These are phyloP conservation scores for Chrysotoxum bicinctum DNA, from an alignment of 2,888 invertebrate genomes.

Conservation along the genomic window DNA sequence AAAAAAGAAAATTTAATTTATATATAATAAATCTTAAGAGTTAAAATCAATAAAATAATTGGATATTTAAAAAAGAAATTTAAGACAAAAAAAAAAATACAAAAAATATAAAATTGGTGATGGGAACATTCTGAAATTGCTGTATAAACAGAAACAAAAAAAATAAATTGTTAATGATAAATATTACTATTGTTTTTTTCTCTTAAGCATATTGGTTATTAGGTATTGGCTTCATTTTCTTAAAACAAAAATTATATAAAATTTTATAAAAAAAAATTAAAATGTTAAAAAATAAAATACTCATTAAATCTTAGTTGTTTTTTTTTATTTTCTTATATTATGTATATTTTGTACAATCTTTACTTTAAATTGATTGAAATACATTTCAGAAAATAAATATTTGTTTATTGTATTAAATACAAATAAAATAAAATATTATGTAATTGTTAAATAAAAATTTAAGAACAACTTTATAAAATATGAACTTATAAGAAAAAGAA, in stretches of 20 bases:
- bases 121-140: slow-evolving; percentile 53
- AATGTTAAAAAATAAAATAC: slow-evolving; percentile 58
- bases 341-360: slow-evolving; percentile 49
- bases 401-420: slow-evolving; percentile 50
- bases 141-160: slow-evolving; percentile 46
- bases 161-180: slow-evolving; percentile 33
- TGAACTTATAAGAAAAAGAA: slow-evolving; percentile 42
- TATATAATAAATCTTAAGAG: slow-evolving; percentile 69
- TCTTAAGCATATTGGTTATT: slow-evolving; percentile 60
- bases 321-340: slow-evolving; percentile 58
- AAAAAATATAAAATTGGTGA: slow-evolving; percentile 65
- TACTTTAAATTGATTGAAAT: slow-evolving; percentile 24
- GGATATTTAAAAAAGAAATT: slow-evolving; percentile 60
- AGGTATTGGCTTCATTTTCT: slow-evolving; percentile 67
- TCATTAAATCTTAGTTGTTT: slow-evolving; percentile 69
- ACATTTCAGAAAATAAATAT: slow-evolving; percentile 19
- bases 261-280: slow-evolving; percentile 19
- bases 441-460: slow-evolving; percentile 66
- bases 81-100: slow-evolving; percentile 4
- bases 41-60: slow-evolving; percentile 51
- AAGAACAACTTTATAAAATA: slow-evolving; percentile 64
- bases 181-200: slow-evolving; percentile 30
- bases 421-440: slow-evolving; percentile 38
- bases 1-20: slow-evolving; percentile 48
- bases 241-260: slow-evolving; percentile 41